Evolutionary conservation across 2,888 invertebrate species (phyloP), one percentile per base, ranked within the genome.

Genomic region (Metallyticus violacea): DNA sequence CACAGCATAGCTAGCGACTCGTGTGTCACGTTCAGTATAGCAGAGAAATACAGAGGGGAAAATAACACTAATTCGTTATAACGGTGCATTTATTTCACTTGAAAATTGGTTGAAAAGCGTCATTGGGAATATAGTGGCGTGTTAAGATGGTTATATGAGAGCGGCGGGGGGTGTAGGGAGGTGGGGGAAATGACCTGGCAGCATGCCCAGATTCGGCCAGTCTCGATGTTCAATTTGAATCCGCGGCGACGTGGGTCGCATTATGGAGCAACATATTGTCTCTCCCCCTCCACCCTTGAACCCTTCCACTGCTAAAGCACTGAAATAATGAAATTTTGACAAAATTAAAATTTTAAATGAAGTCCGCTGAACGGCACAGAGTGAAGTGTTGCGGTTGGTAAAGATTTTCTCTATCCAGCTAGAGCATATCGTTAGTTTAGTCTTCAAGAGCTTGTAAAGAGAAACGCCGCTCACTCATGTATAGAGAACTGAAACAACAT

Each of bases 281-380:
- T 81, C 81, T 22, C 29, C 29, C 29, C 29, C 9, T 62, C 40
- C 40, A 62, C 40, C 22, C 15, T 62, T 62, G 40, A 62, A 62
- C 40, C 40, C 40, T 62, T 62, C 40, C 40, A 62, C 40, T 62
- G 40, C 40, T 62, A 62, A 62, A 62, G 40, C 40, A 62, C 40
- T 25, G 28, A 81, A 81, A 81, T 81, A 81, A 81, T 28, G 81
- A 81, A 27, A 28, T 81, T 81, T 81, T 81, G 81, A 28, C 29
- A 28, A 28, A 81, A 81, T 81, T 81, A 81, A 28, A 81, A 81
- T 81, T 81, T 81, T 29, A 81, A 81, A 81, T 81, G 29, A 81
- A 27, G 81, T 81, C 29, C 25, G 28, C 15, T 62, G 40, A 62
- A 62, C 40, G 40, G 2, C 40, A 22, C 15, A 15, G 40, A 62